Evolutionary conservation across 2,888 invertebrate species (phyloP).

Genomic region (Punctoribates punctum): DNA sequence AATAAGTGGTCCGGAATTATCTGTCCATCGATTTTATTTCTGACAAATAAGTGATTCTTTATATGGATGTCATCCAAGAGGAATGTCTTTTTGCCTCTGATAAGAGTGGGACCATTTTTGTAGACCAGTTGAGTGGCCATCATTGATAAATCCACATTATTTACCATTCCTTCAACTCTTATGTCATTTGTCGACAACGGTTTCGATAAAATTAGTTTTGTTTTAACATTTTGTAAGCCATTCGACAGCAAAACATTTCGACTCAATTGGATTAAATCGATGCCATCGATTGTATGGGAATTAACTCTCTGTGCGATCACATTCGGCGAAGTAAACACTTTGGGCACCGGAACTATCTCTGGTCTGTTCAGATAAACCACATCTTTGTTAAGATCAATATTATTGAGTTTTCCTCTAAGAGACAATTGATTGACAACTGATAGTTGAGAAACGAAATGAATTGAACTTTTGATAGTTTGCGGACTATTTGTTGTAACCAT

Average conservation of each 20-base stretch:
- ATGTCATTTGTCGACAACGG: slow-evolving; percentile 35
- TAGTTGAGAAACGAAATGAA: slow-evolving; percentile 15
- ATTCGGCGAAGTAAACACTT: not conserved
- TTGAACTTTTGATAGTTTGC: slow-evolving; percentile 42
- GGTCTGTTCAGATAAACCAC: not conserved
- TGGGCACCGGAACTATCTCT: not conserved
- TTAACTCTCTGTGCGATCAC: not conserved
- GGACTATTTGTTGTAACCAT: slow-evolving; percentile 42
- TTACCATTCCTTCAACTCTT: slow-evolving; percentile 42
- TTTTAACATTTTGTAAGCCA: slow-evolving; percentile 39
- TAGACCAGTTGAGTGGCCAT: slow-evolving; percentile 42
- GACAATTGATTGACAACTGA: not conserved
- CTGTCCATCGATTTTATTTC: slow-evolving; percentile 40
- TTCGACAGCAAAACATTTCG: slow-evolving; percentile 39
- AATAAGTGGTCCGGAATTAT: slow-evolving; percentile 44
- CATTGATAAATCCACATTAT: slow-evolving; percentile 39
- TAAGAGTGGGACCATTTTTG: slow-evolving; percentile 36
- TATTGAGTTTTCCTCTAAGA: slow-evolving; percentile 4
- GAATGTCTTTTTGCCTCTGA: slow-evolving; percentile 40
- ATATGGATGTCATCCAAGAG: slow-evolving; percentile 41
- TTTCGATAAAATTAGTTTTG: not conserved
- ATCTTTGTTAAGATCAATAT: slow-evolving; percentile 7
- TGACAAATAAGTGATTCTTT: slow-evolving; percentile 30
- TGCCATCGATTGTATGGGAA: slow-evolving; percentile 40
- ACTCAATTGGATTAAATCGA: slow-evolving; percentile 39